phyloP scores from a whole-genome alignment of 2,797 vertebrate genomes.

The Threskiornis aethiopicus region DNA sequence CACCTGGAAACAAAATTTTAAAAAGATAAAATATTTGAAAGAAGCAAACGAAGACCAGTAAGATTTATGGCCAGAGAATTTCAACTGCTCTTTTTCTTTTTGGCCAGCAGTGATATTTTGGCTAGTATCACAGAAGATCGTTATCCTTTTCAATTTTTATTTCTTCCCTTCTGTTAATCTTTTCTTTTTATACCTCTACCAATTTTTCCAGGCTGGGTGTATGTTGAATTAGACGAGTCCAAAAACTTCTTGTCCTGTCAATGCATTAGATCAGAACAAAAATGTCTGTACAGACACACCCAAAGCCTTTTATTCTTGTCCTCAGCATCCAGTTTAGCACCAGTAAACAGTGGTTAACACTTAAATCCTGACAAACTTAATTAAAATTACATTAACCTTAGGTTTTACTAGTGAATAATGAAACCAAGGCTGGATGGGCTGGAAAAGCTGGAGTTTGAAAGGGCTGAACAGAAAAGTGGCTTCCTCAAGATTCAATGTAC shows the following conservation, averaged over 20 bases:
- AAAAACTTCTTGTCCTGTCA: not conserved
- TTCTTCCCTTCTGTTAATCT: not conserved
- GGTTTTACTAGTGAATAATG: not conserved
- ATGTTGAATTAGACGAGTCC: not conserved
- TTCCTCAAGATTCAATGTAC: not conserved
- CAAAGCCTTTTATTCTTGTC: not conserved
- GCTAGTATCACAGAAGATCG: not conserved
- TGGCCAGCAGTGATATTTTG: not conserved
- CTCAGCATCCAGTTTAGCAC: not conserved
- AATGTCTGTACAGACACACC: not conserved
- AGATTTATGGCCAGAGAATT: not conserved
- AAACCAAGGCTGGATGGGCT: not conserved
- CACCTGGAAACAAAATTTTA: slow-evolving; percentile 64
- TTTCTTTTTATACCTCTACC: not conserved
- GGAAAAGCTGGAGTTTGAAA: not conserved
- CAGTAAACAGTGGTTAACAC: not conserved
- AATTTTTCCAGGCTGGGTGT: not conserved
- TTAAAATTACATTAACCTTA: not conserved
- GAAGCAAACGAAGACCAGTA: not conserved
- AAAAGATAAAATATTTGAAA: not conserved
- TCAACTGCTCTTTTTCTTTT: not conserved
- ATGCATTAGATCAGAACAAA: not conserved
- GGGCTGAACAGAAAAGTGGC: not conserved
- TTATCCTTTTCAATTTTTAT: not conserved
- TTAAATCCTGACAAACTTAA: not conserved